Conservation (phyloP, 53 echinoderm and acorn worm genomes). For the Mesocentrotus franciscanus region DNA sequence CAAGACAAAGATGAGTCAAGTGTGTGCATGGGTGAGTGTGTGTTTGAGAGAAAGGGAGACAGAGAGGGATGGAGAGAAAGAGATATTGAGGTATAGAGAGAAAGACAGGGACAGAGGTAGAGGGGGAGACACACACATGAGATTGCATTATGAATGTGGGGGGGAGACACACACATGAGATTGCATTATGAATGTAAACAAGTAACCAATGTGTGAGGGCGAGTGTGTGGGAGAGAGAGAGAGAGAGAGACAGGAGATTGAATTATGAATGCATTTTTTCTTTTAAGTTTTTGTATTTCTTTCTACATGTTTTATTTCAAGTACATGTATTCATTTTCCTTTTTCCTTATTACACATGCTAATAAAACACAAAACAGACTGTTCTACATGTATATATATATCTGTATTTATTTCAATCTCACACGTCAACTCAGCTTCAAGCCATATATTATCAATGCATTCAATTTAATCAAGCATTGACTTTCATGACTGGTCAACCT, state of each 20-base stretch:
- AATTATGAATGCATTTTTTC: too few relatives aligned
- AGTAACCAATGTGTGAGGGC: not conserved
- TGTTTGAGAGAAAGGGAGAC: not conserved
- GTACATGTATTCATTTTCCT: too few relatives aligned
- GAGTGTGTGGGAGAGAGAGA: not conserved
- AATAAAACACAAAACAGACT: not conserved
- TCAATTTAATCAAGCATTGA: not conserved
- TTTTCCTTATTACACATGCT: not conserved
- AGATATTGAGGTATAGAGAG: too few relatives aligned
- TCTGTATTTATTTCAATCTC: constrained; percentile 7
- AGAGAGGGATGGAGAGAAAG: not conserved
- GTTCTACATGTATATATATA: constrained; percentile 8
- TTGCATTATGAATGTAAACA: too few relatives aligned
- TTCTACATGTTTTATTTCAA: too few relatives aligned
- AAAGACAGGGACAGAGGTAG: too few relatives aligned
- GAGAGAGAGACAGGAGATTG: not conserved
- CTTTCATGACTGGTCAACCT: not conserved
- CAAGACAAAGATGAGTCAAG: not conserved
- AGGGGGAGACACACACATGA: too few relatives aligned
- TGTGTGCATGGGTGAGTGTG: not conserved
- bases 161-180: too few relatives aligned
- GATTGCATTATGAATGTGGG: too few relatives aligned
- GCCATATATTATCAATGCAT: not conserved
- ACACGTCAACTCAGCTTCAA: not conserved
- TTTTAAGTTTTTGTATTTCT: too few relatives aligned